Percentiles rank a stretch among this genome's conserved stretches.
phyloP scores from a whole-genome alignment of 2,888 invertebrate species.

The Hesperia comma region DNA sequence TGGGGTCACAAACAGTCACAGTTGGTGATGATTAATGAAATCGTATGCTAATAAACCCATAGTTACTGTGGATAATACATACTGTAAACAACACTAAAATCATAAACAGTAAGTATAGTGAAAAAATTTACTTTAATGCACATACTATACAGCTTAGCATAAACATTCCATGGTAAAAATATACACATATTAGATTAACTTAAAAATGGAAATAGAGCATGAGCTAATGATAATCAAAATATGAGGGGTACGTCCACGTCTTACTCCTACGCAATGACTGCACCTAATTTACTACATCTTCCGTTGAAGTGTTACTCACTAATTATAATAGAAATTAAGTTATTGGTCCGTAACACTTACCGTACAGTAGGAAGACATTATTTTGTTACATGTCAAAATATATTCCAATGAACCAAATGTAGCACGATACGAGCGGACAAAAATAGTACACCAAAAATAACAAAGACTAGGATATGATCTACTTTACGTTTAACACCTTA shows the following conservation, averaged over 20 bases:
- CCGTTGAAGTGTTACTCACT: not conserved
- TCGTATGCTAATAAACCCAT: too few relatives aligned
- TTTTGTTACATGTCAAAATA: constrained; percentile 79
- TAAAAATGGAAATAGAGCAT: not conserved
- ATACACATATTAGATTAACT: too few relatives aligned
- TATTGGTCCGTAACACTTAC: constrained; percentile 54
- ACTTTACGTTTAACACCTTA: constrained; percentile 22
- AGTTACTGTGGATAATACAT: too few relatives aligned
- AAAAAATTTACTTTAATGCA: too few relatives aligned
- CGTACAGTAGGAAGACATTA: constrained; percentile 70
- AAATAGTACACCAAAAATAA: constrained; percentile 82
- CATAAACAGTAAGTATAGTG: too few relatives aligned
- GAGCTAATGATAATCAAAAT: constrained; percentile 4
- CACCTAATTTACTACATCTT: not conserved
- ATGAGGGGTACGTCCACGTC: constrained; percentile 12
- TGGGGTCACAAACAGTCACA: too few relatives aligned
- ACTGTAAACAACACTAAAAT: too few relatives aligned
- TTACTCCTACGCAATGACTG: constrained; percentile 29
- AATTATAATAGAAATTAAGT: constrained; percentile 7
- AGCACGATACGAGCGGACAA: constrained; percentile 80
- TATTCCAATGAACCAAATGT: constrained; percentile 78
- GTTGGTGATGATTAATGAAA: too few relatives aligned
- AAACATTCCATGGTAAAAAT: too few relatives aligned
- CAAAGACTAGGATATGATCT: constrained; percentile 50
- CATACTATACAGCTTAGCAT: too few relatives aligned